Evolutionary conservation across 1,140 invertebrate genomes (phyloP), one percentile per base, ranked within the genome.

Genomic region (Lithobius niger): DNA sequence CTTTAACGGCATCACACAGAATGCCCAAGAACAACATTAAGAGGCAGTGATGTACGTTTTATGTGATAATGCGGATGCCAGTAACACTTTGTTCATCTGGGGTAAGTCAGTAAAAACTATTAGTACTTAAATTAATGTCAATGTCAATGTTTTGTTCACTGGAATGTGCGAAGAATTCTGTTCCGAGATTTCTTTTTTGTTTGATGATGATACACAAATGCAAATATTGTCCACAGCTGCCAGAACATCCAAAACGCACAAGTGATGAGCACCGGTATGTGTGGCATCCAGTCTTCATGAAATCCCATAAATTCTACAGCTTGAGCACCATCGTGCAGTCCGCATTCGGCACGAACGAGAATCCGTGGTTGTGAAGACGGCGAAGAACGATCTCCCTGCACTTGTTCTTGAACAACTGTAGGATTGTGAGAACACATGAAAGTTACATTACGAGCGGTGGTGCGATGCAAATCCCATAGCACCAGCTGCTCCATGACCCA

Each of bases 401-500:
- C 50, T 1, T 25, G 40, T 31, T 49, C 53, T 45, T 27, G 54
- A 22, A 31, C 25, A 18, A 57, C 60, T 15, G 44, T 40, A 26
- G 28, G 57, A 51, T 61, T 61, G 1, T 52, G 55, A 19, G 42
- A 44, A 27, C 60, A 61, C 10, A 44, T 36, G 15, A 57, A 44
- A 25, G 57, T 45, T 26, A 56, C 36, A 10, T 27, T 13, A 18
- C 36, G 40, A 22, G 47, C 26, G 27, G n/a, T 27, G 3, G 48
- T 13, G 3, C 48, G 3, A 24, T 10, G 6, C 24, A 68, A 65
- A 27, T 68, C 67, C 51, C 62, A 61, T 2, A 42, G 52, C 15
- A 60, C 55, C 13, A 91, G 62, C 18, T 80, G 73, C 0, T 82
- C 79, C 22, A 88, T 59, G 0, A 82, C 70, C 86, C 88, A 92